A percentile compares a stretch with the other conserved stretches of the same genome.
These are phyloP conservation scores for Gorsachius goisagi DNA, from an alignment of 2,113 vertebrate genomes.

Conservation along the genomic window DNA sequence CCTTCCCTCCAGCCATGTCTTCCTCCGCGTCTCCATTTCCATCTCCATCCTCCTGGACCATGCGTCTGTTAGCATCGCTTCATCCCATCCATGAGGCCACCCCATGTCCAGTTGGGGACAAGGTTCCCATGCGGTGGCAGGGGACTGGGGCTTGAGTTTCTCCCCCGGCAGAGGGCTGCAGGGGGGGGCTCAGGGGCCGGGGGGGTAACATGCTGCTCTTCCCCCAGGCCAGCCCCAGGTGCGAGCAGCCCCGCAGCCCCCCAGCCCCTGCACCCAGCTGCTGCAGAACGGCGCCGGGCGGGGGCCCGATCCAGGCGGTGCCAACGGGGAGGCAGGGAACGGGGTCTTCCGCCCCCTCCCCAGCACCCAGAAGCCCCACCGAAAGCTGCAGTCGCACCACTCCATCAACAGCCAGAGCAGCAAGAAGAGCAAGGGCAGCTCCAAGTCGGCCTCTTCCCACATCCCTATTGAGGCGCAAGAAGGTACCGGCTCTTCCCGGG, in stretches of 20 bases:
- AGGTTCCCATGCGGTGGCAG: rapidly evolving
- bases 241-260: background rate
- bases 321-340: conserved; percentile 65
- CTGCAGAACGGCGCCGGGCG: conserved; percentile 78
- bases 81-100: background rate
- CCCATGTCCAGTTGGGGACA: rapidly evolving
- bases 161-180: rapidly evolving
- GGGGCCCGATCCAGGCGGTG: conserved; percentile 42
- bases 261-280: conserved; percentile 48
- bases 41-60: background rate
- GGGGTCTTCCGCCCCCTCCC: conserved; percentile 70
- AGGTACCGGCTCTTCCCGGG: conserved; percentile 52
- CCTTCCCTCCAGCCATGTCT: background rate
- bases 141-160: rapidly evolving
- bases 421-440: conserved; percentile 91
- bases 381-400: conserved; percentile 86
- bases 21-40: background rate
- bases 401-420: conserved; percentile 92
- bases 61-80: background rate
- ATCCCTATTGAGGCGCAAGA: conserved; percentile 91
- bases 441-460: conserved; percentile 88
- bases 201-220: background rate
- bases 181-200: rapidly evolving
- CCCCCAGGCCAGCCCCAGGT: conserved; percentile 74
- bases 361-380: conserved; percentile 72